Evolutionary conservation across 2,888 invertebrate species (phyloP).

Genomic region (Ligdia adustata): DNA sequence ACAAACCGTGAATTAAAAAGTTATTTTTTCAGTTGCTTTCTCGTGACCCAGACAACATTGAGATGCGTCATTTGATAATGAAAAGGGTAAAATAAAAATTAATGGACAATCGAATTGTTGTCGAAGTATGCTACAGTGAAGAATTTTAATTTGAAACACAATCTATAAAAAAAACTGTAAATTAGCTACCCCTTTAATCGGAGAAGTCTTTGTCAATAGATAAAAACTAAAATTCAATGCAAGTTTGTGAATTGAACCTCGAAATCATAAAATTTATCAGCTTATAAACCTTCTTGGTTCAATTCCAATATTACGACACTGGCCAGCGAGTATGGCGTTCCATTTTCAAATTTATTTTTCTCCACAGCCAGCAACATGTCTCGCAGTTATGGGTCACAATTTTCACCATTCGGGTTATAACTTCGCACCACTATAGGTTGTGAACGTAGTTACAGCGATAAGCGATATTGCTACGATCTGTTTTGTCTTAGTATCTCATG

Average conservation of each 20-base stretch:
- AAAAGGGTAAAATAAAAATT: conserved; percentile 29
- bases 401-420: conserved; percentile 78
- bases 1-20: conserved; percentile 45
- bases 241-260: too few relatives aligned
- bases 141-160: too few relatives aligned
- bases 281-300: conserved; percentile 33
- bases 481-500: too few relatives aligned
- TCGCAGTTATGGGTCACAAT: conserved; percentile 79
- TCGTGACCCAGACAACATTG: conserved; percentile 61
- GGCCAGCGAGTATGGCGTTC: conserved; percentile 40
- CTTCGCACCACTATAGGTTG: conserved; percentile 53
- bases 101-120: too few relatives aligned
- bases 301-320: conserved; percentile 36
- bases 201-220: too few relatives aligned
- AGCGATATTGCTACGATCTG: conserved; percentile 23
- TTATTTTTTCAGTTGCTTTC: conserved; percentile 62
- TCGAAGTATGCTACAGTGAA: too few relatives aligned
- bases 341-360: conserved; percentile 59
- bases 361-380: conserved; percentile 65
- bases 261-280: too few relatives aligned
- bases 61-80: conserved; percentile 44
- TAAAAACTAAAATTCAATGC: too few relatives aligned
- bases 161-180: too few relatives aligned
- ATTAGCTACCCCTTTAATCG: too few relatives aligned
- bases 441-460: conserved; percentile 29